Conservation (phyloP, 2,797 vertebrate species). For the Thamnophis elegans region DNA sequence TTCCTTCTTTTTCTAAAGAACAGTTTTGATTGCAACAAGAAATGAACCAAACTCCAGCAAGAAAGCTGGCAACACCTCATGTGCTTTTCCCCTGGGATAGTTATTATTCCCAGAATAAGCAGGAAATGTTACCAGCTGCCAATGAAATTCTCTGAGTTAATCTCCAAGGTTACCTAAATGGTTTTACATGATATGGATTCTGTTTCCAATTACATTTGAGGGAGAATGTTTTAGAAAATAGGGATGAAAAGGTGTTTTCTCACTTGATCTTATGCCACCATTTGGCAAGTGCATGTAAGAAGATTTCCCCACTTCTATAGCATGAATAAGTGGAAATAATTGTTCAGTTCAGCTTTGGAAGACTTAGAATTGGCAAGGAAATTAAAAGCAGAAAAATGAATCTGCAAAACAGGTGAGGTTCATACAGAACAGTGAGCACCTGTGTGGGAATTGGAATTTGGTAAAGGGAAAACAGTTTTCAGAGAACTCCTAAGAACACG, state of each 20-base stretch:
- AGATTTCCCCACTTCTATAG: constrained; percentile 51
- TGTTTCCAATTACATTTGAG: constrained; percentile 54
- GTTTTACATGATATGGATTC: constrained; percentile 37
- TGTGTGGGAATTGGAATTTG: not conserved
- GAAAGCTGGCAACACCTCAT: not conserved
- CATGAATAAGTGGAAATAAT: constrained; percentile 53
- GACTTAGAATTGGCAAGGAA: constrained; percentile 28
- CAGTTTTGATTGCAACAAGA: not conserved
- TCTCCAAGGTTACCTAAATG: constrained; percentile 31
- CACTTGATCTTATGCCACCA: constrained; percentile 37
- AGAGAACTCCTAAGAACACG: not conserved
- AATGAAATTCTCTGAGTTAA: constrained; percentile 31
- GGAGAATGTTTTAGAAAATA: not conserved
- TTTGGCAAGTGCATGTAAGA: constrained; percentile 51
- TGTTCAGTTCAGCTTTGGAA: constrained; percentile 14
- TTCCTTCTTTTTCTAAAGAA: too few relatives aligned
- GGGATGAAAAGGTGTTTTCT: constrained; percentile 13
- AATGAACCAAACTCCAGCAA: not conserved
- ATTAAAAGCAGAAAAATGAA: constrained; percentile 13
- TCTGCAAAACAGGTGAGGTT: not conserved
- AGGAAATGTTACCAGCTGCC: constrained; percentile 19
- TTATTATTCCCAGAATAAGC: not conserved
- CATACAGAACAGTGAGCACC: not conserved
- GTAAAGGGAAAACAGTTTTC: not conserved
- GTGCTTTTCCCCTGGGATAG: not conserved